phyloP scores from a whole-genome alignment of 1,140 invertebrate species.

The Drosophila micromelanica region DNA sequence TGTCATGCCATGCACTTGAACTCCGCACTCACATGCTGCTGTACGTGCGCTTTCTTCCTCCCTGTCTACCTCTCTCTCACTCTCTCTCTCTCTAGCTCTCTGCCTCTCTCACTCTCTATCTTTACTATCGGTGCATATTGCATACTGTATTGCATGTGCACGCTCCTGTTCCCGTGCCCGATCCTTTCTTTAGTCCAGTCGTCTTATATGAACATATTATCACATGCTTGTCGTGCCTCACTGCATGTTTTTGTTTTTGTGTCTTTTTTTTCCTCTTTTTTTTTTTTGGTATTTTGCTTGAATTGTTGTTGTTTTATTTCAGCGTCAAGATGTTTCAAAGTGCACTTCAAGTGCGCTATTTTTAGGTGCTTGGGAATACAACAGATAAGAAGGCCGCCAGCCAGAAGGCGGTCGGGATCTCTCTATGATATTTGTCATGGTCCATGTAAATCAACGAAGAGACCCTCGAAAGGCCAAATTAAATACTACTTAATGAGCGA shows the following conservation, averaged over 20 bases:
- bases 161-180: neutral
- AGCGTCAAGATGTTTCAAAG: constrained; percentile 74
- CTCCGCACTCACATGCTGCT: constrained; percentile 69
- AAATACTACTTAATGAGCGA: constrained; percentile 60
- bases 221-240: constrained; percentile 56
- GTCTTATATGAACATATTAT: constrained; percentile 33
- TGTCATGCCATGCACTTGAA: constrained; percentile 78
- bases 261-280: constrained; percentile 1
- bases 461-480: constrained; percentile 36
- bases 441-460: constrained; percentile 45
- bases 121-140: no score
- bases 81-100: neutral
- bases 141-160: no score
- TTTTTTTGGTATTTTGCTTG: constrained; percentile 12
- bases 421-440: constrained; percentile 36
- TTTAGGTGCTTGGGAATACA: constrained; percentile 79
- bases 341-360: constrained; percentile 81
- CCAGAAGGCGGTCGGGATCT: constrained; percentile 1
- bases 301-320: constrained; percentile 57
- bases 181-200: constrained; percentile 16
- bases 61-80: neutral
- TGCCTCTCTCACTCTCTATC: neutral
- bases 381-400: constrained; percentile 39
- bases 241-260: constrained; percentile 25
- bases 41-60: constrained; percentile 24